A percentile compares a stretch with the other conserved stretches of the same genome.
These are phyloP conservation scores for Sipha flava DNA, from an alignment of 1,140 invertebrate genomes.

Conservation along the genomic window DNA sequence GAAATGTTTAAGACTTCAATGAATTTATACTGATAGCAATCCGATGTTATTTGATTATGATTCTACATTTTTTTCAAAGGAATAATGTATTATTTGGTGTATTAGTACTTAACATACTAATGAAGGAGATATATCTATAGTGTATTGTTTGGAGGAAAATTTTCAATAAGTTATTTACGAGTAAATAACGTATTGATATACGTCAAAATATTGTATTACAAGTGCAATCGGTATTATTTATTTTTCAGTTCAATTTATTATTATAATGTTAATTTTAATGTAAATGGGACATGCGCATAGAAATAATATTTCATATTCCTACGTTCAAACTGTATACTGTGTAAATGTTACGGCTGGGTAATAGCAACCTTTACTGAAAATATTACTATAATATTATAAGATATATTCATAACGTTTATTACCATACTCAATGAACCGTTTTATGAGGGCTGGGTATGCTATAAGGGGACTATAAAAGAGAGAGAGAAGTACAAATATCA, in stretches of 20 bases:
- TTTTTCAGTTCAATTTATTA: neutral
- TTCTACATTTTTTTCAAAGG: no score
- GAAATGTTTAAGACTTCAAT: no score
- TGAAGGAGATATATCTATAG: no score
- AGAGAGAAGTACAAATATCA: neutral
- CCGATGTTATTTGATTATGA: no score
- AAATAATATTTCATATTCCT: neutral
- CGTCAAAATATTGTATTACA: no score
- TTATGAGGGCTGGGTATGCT: neutral
- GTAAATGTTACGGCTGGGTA: neutral
- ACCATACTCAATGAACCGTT: slow-evolving; percentile 1
- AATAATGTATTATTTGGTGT: no score
- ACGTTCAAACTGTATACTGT: no score
- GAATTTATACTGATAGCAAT: no score
- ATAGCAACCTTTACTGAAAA: neutral
- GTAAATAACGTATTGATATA: no score
- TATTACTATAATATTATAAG: neutral
- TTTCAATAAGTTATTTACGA: no score
- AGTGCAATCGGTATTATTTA: neutral
- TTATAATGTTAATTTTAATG: neutral
- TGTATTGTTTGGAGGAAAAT: no score
- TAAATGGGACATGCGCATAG: neutral
- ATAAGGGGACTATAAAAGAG: neutral
- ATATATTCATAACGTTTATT: neutral
- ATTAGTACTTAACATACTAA: no score